Evolutionary conservation across 2,888 invertebrate genomes (phyloP).

Genomic region (Pammene aurita): DNA sequence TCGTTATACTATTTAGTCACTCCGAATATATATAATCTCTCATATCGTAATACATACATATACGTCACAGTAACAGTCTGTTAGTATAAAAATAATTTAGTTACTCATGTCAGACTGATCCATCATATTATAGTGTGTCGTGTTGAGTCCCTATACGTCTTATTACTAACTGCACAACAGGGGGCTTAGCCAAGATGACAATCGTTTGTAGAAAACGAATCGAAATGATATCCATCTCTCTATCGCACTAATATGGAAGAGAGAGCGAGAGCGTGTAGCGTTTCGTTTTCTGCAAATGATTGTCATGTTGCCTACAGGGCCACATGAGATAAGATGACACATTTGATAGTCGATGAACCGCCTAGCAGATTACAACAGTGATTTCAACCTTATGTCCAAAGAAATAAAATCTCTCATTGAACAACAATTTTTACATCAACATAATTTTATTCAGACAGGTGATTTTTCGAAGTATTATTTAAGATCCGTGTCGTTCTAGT

Average conservation of each 20-base stretch:
- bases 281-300: no score
- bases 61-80: no score
- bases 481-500: slow-evolving; percentile 23
- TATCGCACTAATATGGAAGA: no score
- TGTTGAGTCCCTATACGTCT: not conserved
- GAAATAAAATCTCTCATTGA: not conserved
- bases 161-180: slow-evolving; percentile 24
- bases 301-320: slow-evolving; percentile 11
- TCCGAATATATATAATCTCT: no score
- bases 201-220: no score
- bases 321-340: slow-evolving; percentile 35
- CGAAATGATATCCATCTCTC: no score
- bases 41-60: no score
- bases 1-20: no score
- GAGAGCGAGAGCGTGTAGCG: no score
- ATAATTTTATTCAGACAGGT: not conserved
- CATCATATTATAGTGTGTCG: slow-evolving; percentile 9
- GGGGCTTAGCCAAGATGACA: no score
- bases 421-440: not conserved
- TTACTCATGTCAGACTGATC: slow-evolving; percentile 8
- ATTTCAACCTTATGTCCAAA: not conserved
- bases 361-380: not conserved
- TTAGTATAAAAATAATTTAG: no score
- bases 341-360: slow-evolving; percentile 36
- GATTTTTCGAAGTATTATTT: slow-evolving; percentile 12